Evolutionary conservation across 2,113 vertebrate genomes (phyloP), one percentile per base, ranked within the genome.

Genomic region (Tylochromis polylepis): DNA sequence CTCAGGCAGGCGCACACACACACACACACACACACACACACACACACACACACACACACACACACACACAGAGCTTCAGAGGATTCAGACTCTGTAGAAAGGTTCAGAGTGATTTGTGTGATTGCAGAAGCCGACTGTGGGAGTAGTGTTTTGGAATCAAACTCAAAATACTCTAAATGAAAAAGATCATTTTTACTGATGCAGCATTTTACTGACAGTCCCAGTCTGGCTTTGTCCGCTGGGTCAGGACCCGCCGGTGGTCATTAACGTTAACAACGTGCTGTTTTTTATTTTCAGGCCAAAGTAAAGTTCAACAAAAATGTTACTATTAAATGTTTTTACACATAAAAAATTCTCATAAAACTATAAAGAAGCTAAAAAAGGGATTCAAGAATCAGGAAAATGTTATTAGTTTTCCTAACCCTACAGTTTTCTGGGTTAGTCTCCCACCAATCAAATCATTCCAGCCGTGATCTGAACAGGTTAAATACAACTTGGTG

Each of bases 191-290:
- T 38, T 10, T 12, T 65, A 1, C 60, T 12, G 31, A 0, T 11
- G 9, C 16, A 4, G 59, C 2, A 8, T 4, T 7, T 65, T 11
- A 2, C 60, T 38, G 31, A 31, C 11, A 11, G 38, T 15, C 43
- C 31, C 34, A 6, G 11, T 65, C 31, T 0, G 60, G 0, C 31
- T 38, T 38, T 65, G 60, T 16, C 15, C 6, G 2, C 46, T 49
- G 46, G 16, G 11, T 18, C 16, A 16, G 46, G 15, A 16, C 46
- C 46, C 16, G 15, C 15, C 3, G 12, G 15, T 49, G 46, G 60
- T 36, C 12, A 0, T 31, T 31, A 6, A 65, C 16, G 20, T 62
- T 1, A 34, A 62, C 59, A 62, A 62, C 9, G 29, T 0, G 53
- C 53, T 62, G 29, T 9, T 20, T 34, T 62, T 34, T 34, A 29